A percentile compares a stretch with the other conserved stretches of the same genome.
These are phyloP conservation scores for Rhaphigaster nebulosa DNA, from an alignment of 2,888 invertebrate genomes.

Conservation along the genomic window DNA sequence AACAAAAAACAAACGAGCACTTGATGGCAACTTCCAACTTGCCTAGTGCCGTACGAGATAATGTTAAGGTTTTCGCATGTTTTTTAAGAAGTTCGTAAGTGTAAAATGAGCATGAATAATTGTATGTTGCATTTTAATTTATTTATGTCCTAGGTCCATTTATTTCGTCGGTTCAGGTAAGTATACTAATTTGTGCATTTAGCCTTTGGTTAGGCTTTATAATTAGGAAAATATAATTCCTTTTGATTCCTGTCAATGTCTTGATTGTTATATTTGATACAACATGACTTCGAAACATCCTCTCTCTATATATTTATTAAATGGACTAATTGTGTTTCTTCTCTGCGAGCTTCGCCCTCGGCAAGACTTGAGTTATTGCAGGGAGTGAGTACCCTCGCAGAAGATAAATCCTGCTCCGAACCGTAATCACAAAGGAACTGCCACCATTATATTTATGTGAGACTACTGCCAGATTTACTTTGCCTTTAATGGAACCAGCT, in stretches of 20 bases:
- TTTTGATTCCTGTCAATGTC: neutral
- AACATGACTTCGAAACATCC: neutral
- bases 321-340: conserved; percentile 21
- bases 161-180: no score
- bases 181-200: no score
- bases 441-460: conserved; percentile 38
- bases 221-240: neutral
- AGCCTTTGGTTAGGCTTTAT: no score
- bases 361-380: neutral
- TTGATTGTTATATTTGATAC: neutral
- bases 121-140: no score
- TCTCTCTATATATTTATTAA: neutral
- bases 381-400: conserved; percentile 23
- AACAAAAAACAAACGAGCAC: no score
- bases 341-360: neutral
- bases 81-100: no score
- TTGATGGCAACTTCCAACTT: no score
- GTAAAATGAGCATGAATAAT: no score
- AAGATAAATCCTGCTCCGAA: conserved; percentile 6
- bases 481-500: conserved; percentile 29
- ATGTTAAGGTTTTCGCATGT: no score
- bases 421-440: conserved; percentile 46
- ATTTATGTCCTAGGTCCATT: no score
- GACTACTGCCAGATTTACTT: conserved; percentile 44
- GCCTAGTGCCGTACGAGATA: neutral